A percentile compares a stretch with the other conserved stretches of the same genome.
These are phyloP conservation scores for Mormyrus hasselquistii DNA, from an alignment of 2,797 vertebrate genomes.

Conservation along the genomic window DNA sequence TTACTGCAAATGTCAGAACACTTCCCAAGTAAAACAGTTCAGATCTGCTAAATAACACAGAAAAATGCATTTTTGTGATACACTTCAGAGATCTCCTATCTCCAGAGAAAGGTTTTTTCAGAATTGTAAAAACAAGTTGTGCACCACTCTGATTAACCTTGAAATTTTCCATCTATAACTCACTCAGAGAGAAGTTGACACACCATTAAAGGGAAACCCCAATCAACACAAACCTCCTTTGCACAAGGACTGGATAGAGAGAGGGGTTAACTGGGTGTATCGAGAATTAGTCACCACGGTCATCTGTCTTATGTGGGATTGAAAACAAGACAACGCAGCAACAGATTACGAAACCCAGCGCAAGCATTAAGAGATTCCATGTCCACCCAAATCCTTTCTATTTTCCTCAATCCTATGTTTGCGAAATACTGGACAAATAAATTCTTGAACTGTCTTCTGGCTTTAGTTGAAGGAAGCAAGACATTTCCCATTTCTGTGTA, in stretches of 20 bases:
- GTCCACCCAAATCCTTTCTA: background rate
- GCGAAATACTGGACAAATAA: background rate
- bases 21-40: background rate
- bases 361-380: background rate
- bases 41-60: slow-evolving; percentile 1
- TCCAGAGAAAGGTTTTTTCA: background rate
- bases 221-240: background rate
- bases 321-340: background rate
- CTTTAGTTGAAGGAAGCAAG: background rate
- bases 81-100: background rate
- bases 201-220: background rate
- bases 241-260: background rate
- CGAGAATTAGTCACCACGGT: background rate
- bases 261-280: slow-evolving; percentile 6
- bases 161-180: background rate
- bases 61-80: background rate
- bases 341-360: background rate
- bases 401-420: slow-evolving; percentile 7
- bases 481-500: slow-evolving; percentile 5
- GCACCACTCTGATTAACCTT: background rate
- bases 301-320: slow-evolving; percentile 7
- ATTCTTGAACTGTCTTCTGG: slow-evolving; percentile 10
- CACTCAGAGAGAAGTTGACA: background rate
- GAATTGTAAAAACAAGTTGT: background rate
- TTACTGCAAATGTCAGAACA: background rate